These are phyloP conservation scores for Crotalus horridus DNA, from an alignment of 2,113 vertebrate genomes.

Conservation along the genomic window DNA sequence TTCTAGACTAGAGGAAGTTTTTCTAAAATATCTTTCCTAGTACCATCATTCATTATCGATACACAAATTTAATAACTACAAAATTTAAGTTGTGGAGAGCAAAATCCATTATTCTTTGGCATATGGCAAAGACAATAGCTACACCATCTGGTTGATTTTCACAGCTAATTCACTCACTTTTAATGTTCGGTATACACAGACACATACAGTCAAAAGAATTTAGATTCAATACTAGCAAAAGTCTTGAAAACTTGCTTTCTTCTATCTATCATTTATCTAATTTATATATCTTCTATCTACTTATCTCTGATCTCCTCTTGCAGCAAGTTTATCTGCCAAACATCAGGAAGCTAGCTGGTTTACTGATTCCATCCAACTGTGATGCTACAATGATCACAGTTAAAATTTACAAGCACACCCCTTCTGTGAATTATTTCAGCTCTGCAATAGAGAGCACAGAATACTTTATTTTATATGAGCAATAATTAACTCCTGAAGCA, in stretches of 20 bases:
- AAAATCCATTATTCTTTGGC: not conserved
- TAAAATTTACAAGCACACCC: not conserved
- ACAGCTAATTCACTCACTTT: not conserved
- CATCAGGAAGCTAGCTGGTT: not conserved
- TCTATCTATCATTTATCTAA: not conserved
- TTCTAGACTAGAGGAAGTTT: not conserved
- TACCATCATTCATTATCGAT: not conserved
- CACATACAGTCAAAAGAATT: not conserved
- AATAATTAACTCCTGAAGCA: not conserved
- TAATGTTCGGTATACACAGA: not conserved
- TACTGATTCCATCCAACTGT: not conserved
- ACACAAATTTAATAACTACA: not conserved
- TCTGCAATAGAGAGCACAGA: not conserved
- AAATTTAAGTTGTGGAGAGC: not conserved
- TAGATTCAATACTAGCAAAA: not conserved
- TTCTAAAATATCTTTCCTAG: not conserved
- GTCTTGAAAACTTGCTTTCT: not conserved
- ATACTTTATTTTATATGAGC: not conserved
- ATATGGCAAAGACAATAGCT: not conserved
- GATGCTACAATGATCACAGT: not conserved
- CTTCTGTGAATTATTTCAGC: not conserved
- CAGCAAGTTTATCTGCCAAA: not conserved
- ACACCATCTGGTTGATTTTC: slow-evolving; percentile 1
- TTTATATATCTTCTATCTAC: not conserved
- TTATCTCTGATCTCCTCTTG: not conserved